Base-by-base conservation (phyloP, 1,140 invertebrate species). In the Lethocerus indicus region DNA sequence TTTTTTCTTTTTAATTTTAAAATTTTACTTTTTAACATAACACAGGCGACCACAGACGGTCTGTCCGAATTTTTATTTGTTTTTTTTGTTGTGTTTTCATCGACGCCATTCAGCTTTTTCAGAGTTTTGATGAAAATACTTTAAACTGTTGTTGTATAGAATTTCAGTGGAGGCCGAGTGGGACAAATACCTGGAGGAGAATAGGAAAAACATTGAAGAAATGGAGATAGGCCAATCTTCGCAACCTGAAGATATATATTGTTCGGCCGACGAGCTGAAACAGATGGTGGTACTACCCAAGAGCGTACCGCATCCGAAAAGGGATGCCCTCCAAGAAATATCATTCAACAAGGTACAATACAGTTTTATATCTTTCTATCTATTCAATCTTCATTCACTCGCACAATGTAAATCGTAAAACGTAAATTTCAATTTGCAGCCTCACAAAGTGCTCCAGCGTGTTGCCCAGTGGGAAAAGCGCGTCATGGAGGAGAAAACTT, bases 401-500 rank as follows among this genome's bases (percentile, higher is more conserved):
- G 3, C 28, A 21, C 26, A 41, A 41, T 14, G 12, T 41, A 13
- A 41, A n/a, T n/a, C n/a, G n/a, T n/a, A n/a, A n/a, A n/a, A n/a
- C n/a, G n/a, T n/a, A n/a, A n/a, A n/a, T 44, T 50, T 44, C 32
- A 49, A 44, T 49, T 54, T 54, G n/a, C 42, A 60, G 58, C 58
- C 62, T 9, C 60, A 63, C 35, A 69, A 70, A 54, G 69, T 78
- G 1, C 66, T 70, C 12, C 66, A 71, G 27, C 65, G 69, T 50
- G 71, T 78, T 49, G 73, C 74, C 6, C 66, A 70, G 48, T 78
- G 73, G 74, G 75, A 77, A 62, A 63, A 72, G 32, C 68, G 70
- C 43, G 66, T 76, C 47, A 73, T 71, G 40, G 74, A 73, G 20
- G 71, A 74, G 51, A 61, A 73, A 3, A 73, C 74, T 0, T 70